Conservation (phyloP, 2,797 vertebrate genomes). For the Sebastes itinus region DNA sequence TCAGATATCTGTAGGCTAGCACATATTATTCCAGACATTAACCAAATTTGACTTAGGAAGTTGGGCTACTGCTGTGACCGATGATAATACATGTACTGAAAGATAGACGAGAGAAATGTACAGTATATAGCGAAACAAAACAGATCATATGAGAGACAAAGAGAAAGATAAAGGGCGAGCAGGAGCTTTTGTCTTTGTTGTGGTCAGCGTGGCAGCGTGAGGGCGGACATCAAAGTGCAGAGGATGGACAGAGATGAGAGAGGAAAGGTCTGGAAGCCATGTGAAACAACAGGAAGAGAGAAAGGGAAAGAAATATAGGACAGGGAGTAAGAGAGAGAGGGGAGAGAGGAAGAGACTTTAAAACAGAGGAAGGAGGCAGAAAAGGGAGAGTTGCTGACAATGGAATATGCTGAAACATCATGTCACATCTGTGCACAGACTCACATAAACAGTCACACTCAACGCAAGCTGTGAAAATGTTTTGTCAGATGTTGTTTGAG, state of each 20-base stretch:
- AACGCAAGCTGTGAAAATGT: conserved; percentile 2
- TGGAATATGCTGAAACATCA: conserved; percentile 43
- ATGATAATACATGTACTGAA: not conserved
- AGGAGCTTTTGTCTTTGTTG: conserved; percentile 51
- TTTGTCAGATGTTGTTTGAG: conserved; percentile 1
- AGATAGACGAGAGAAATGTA: not conserved
- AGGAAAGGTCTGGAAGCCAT: conserved; percentile 67
- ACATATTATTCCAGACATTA: not conserved
- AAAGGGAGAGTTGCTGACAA: conserved; percentile 51
- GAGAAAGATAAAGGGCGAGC: conserved; percentile 20
- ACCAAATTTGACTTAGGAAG: not conserved
- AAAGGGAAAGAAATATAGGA: conserved; percentile 32
- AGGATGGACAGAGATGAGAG: conserved; percentile 61
- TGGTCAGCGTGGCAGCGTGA: conserved; percentile 33
- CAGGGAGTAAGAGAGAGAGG: conserved; percentile 1
- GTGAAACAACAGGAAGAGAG: conserved; percentile 67
- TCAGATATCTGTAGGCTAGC: not conserved
- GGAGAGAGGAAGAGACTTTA: conserved; percentile 39
- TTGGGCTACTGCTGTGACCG: no score
- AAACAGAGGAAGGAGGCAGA: conserved; percentile 39
- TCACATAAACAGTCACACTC: not conserved
- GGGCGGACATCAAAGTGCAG: conserved; percentile 65
- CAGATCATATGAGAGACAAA: conserved; percentile 6
- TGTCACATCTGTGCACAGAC: conserved; percentile 19
- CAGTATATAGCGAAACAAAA: not conserved